phyloP scores from a whole-genome alignment of 2,113 vertebrate species.

The Entelurus aequoreus region DNA sequence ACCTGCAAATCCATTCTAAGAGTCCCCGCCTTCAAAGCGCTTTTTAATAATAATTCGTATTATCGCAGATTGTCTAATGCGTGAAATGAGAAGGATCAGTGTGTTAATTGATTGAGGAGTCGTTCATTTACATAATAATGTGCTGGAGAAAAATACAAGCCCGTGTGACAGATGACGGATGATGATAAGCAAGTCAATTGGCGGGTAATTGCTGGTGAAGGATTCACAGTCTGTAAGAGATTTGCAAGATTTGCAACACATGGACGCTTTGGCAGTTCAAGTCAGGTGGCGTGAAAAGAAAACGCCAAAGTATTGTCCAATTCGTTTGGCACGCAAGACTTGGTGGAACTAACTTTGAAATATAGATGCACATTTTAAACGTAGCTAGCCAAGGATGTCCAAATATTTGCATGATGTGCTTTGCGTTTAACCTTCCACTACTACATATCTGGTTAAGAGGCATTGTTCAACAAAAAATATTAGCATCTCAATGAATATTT shows the following conservation, averaged over 20 bases:
- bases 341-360: background rate
- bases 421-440: no score
- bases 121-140: conserved; percentile 64
- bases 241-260: conserved; percentile 5
- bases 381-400: background rate
- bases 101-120: conserved; percentile 68
- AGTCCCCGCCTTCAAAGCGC: conserved; percentile 22
- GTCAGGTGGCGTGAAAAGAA: background rate
- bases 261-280: background rate
- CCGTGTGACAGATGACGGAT: conserved; percentile 58
- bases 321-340: background rate
- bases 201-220: conserved; percentile 43
- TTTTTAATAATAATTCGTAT: conserved; percentile 38
- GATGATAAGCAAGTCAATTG: conserved; percentile 64
- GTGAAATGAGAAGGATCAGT: conserved; percentile 57
- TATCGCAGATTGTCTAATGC: conserved; percentile 59
- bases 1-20: conserved; percentile 19
- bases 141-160: conserved; percentile 48
- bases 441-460: no score
- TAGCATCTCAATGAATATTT: no score
- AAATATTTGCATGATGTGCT: no score
- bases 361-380: background rate
- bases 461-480: no score
- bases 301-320: background rate
- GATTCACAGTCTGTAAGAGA: conserved; percentile 10